A percentile compares a stretch with the other conserved stretches of the same genome.
These are phyloP conservation scores for Erpornis zantholeuca DNA, from an alignment of 2,113 vertebrate genomes.

Conservation along the genomic window DNA sequence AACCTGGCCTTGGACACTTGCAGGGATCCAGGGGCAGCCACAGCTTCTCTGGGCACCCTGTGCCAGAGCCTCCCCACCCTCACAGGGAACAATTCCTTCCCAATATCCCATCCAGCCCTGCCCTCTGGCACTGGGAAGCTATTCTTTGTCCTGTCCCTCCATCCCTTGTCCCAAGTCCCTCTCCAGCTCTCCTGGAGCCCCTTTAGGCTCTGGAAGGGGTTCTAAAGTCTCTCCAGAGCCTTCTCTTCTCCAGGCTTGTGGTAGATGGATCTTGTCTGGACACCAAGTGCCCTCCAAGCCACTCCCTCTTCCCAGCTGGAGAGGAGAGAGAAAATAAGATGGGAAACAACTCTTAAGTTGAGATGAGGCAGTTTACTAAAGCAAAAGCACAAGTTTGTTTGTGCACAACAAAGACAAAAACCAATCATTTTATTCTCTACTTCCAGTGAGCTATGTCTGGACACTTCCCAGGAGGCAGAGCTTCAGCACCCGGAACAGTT, in stretches of 20 bases:
- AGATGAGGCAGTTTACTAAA: neutral
- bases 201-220: neutral
- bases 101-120: neutral
- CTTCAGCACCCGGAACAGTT: neutral
- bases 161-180: accelerated
- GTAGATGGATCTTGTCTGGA: neutral
- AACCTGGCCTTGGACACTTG: neutral
- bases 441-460: neutral
- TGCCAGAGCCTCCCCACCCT: neutral
- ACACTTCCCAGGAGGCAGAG: accelerated
- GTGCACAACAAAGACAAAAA: neutral
- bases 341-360: neutral
- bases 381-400: neutral
- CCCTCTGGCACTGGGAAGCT: neutral
- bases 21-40: neutral
- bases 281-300: neutral
- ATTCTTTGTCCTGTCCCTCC: neutral
- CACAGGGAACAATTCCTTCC: neutral
- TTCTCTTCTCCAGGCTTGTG: neutral
- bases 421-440: neutral
- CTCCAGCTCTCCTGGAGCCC: neutral
- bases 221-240: accelerated
- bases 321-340: neutral
- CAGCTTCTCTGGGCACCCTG: neutral
- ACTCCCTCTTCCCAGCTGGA: neutral